These are phyloP conservation scores for Turritopsis dohrnii DNA, from an alignment of 30 jellyfish, hydroid and myxozoan species.

Conservation along the genomic window DNA sequence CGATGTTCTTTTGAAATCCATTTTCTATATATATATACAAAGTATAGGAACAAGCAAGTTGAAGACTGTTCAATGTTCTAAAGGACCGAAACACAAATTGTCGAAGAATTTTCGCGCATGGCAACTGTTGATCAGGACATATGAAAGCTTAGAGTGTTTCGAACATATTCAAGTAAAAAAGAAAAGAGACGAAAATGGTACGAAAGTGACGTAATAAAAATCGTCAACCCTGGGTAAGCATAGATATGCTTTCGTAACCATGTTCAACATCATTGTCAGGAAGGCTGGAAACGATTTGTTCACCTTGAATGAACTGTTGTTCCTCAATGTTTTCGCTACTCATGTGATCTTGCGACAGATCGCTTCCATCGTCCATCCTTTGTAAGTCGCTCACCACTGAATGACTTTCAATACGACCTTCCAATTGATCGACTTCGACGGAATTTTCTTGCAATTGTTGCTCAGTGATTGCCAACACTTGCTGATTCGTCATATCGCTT, in stretches of 20 bases:
- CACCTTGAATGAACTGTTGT: slow-evolving; percentile 27
- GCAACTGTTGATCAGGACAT: too few species aligned
- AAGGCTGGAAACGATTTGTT: slow-evolving; percentile 16
- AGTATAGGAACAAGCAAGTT: too few species aligned
- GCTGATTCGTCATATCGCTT: slow-evolving; percentile 4
- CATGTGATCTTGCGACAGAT: background rate
- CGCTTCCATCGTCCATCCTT: background rate
- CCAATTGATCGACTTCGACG: background rate
- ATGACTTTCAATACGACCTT: slow-evolving; percentile 2
- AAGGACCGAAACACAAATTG: too few species aligned
- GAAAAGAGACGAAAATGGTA: background rate
- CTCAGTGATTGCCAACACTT: slow-evolving; percentile 14
- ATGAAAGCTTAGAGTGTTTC: background rate
- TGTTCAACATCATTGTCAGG: slow-evolving; percentile 14
- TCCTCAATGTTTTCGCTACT: slow-evolving; percentile 14
- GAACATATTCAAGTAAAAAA: background rate
- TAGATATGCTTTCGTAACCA: background rate
- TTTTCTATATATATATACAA: too few species aligned
- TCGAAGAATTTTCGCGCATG: too few species aligned
- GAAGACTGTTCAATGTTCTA: too few species aligned
- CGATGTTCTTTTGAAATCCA: too few species aligned
- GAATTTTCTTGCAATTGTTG: slow-evolving; percentile 5
- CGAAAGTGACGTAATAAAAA: background rate
- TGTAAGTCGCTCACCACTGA: background rate
- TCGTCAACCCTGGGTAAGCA: background rate